Conservation (phyloP, 2,797 vertebrate species). For the Cirrhinus mrigala region DNA sequence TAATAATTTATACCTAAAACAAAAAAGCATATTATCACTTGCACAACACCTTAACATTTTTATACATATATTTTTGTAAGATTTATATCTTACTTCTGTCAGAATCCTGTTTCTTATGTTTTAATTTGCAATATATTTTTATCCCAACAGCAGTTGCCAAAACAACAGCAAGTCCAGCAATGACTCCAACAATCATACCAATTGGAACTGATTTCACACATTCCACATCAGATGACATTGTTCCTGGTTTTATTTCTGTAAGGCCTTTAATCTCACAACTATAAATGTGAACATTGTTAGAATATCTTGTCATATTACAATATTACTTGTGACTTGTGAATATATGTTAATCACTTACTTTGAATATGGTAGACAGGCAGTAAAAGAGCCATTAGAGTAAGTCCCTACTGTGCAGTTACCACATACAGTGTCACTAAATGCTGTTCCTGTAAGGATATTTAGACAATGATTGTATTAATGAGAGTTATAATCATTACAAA, state of each 20-base stretch:
- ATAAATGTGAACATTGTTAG: slow-evolving; percentile 22
- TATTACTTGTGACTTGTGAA: background rate
- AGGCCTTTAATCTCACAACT: slow-evolving; percentile 61
- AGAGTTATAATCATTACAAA: background rate
- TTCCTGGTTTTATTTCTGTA: slow-evolving; percentile 56
- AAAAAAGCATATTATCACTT: background rate
- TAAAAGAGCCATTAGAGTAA: slow-evolving; percentile 60
- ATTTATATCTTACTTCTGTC: background rate
- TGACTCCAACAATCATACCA: background rate
- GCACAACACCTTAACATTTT: background rate
- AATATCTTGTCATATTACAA: background rate
- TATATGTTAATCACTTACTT: slow-evolving; percentile 52
- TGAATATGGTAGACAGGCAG: slow-evolving; percentile 63
- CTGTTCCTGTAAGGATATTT: slow-evolving; percentile 59
- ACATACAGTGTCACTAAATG: slow-evolving; percentile 55
- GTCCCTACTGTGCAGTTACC: slow-evolving; percentile 50
- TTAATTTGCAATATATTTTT: background rate
- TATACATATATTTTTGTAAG: background rate
- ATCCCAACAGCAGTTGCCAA: background rate
- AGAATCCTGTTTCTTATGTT: background rate
- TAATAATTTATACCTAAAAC: background rate
- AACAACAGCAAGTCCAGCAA: background rate
- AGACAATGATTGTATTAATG: background rate
- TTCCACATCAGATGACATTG: slow-evolving; percentile 52
- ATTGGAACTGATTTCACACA: slow-evolving; percentile 26